These are phyloP conservation scores for Conus betulinus DNA, from an alignment of 1,140 invertebrate genomes.

Conservation along the genomic window DNA sequence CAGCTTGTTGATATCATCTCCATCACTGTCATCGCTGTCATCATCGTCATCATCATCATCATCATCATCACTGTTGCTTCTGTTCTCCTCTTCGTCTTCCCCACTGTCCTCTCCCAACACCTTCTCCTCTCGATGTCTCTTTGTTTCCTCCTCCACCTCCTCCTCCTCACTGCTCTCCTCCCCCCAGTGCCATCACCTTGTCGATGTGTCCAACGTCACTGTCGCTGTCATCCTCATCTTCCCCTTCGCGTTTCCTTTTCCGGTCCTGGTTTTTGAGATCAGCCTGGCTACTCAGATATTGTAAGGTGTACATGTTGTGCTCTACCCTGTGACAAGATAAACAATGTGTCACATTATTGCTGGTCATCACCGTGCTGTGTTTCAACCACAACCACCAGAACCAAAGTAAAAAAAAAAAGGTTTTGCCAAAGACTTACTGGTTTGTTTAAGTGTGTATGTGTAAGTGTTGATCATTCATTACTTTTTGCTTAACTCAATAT, in stretches of 20 bases:
- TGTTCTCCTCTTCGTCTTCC: constrained; percentile 20
- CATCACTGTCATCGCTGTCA: no score
- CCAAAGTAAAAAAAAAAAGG: no score
- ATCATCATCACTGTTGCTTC: no score
- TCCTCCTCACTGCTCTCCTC: constrained; percentile 39
- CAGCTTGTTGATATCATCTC: no score
- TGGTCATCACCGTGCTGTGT: no score
- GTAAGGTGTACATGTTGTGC: constrained; percentile 70
- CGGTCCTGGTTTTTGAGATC: constrained; percentile 55
- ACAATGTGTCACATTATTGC: no score
- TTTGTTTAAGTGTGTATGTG: no score
- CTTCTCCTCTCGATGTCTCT: background rate
- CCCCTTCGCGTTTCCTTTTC: background rate
- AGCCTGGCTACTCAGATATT: constrained; percentile 63
- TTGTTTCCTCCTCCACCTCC: background rate
- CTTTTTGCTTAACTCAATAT: no score
- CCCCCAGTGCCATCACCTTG: background rate
- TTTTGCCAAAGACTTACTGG: no score
- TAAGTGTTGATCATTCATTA: no score
- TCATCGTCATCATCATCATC: no score
- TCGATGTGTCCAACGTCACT: background rate
- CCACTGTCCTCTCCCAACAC: background rate
- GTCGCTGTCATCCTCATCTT: background rate
- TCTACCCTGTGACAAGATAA: constrained; percentile 55
- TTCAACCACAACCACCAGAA: no score